A percentile compares a stretch with the other conserved stretches of the same genome.
Evolutionary conservation across 2,888 invertebrate species (phyloP).

Genomic region (Volucella inflata): DNA sequence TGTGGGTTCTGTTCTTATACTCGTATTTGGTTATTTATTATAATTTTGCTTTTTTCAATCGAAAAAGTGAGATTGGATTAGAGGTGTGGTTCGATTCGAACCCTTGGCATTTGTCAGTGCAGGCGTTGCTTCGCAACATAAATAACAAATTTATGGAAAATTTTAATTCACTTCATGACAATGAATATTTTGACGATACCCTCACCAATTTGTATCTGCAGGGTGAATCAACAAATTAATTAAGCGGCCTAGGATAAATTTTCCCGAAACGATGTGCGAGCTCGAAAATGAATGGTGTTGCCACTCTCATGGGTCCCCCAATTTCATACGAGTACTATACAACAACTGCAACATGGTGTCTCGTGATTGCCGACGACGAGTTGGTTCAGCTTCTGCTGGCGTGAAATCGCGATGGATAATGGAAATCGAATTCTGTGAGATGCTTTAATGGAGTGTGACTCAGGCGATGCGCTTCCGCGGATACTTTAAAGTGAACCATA

Average conservation of each 20-base stretch:
- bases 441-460: slow-evolving; percentile 65
- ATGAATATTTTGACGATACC: slow-evolving; percentile 70
- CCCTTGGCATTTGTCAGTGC: slow-evolving; percentile 42
- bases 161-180: slow-evolving; percentile 74
- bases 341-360: slow-evolving; percentile 23
- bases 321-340: not conserved
- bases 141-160: slow-evolving; percentile 54
- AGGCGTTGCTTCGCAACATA: slow-evolving; percentile 54
- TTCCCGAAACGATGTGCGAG: slow-evolving; percentile 17
- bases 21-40: too few species aligned
- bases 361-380: slow-evolving; percentile 9
- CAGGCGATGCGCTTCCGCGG: slow-evolving; percentile 28
- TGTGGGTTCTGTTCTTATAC: slow-evolving; percentile 14
- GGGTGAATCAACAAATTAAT: slow-evolving; percentile 71
- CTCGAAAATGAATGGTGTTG: slow-evolving; percentile 1
- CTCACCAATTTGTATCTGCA: slow-evolving; percentile 43
- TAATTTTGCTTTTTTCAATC: slow-evolving; percentile 25
- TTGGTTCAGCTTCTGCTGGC: slow-evolving; percentile 58
- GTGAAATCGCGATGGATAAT: slow-evolving; percentile 72
- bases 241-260: slow-evolving; percentile 38
- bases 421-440: slow-evolving; percentile 69
- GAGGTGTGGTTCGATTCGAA: slow-evolving; percentile 31
- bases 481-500: slow-evolving; percentile 41
- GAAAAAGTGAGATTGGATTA: slow-evolving; percentile 20
- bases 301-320: slow-evolving; percentile 5